Percentiles rank a stretch among this genome's conserved stretches.
phyloP scores from a whole-genome alignment of 2,797 vertebrate species.

The Pseudochromis fuscus region DNA sequence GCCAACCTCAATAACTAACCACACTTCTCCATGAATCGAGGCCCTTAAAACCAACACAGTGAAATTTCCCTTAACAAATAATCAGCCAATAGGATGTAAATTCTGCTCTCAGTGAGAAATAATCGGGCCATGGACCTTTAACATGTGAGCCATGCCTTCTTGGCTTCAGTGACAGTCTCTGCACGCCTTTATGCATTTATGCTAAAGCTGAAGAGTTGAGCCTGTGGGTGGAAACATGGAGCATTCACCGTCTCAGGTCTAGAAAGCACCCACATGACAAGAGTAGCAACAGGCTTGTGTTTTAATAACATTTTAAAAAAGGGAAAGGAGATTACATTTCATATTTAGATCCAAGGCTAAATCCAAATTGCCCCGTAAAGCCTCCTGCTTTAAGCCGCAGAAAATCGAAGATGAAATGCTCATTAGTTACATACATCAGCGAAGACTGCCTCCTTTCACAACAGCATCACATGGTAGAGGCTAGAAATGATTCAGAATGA shows the following conservation, averaged over 20 bases:
- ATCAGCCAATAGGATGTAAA: constrained; percentile 31
- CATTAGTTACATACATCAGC: constrained; percentile 31
- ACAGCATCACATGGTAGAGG: not conserved
- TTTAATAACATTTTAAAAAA: constrained; percentile 21
- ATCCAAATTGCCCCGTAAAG: constrained; percentile 18
- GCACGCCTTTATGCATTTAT: not conserved
- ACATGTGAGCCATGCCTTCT: constrained; percentile 24
- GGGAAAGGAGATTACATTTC: constrained; percentile 24
- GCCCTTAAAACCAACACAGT: constrained; percentile 52
- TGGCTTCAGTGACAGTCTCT: constrained; percentile 3
- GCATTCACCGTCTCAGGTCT: not conserved
- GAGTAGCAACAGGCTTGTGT: not conserved
- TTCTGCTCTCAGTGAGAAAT: constrained; percentile 21
- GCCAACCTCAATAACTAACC: constrained; percentile 61
- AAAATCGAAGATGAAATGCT: constrained; percentile 21
- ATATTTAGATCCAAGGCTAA: constrained; percentile 30
- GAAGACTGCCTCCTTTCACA: constrained; percentile 1
- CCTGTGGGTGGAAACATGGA: constrained; percentile 6
- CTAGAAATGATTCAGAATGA: constrained; percentile 24
- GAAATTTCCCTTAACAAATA: constrained; percentile 59
- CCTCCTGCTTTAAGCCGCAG: constrained; percentile 9
- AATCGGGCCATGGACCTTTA: constrained; percentile 1
- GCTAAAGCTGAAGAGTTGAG: not conserved
- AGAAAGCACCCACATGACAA: not conserved
- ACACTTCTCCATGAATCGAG: constrained; percentile 37